Evolutionary conservation across 1,140 invertebrate species (phyloP).

Genomic region (Solenopsis fugax): DNA sequence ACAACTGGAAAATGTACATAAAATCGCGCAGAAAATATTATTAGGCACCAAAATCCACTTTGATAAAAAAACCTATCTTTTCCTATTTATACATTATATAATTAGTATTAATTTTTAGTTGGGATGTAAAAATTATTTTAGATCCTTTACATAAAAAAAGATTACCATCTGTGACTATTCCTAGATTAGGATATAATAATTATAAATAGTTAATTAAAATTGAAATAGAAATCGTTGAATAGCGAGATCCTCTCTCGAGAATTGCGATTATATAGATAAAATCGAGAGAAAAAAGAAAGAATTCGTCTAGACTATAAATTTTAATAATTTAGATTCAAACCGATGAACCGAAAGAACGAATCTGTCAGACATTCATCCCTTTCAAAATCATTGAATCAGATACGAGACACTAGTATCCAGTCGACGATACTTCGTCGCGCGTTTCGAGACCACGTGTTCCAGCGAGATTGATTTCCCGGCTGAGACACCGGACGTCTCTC

Average conservation of each 20-base stretch:
- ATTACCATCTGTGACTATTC: too few species aligned
- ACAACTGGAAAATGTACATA: too few species aligned
- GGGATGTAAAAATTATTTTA: too few species aligned
- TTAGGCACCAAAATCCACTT: too few species aligned
- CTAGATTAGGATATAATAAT: background rate
- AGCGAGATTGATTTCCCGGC: background rate
- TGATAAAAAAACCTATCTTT: too few species aligned
- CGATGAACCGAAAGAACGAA: too few species aligned
- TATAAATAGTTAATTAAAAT: background rate
- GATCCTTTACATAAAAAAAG: too few species aligned
- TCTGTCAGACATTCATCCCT: too few species aligned
- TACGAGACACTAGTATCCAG: background rate
- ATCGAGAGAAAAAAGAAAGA: background rate
- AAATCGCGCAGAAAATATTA: too few species aligned
- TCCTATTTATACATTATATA: too few species aligned
- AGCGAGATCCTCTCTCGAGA: background rate
- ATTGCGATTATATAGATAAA: background rate
- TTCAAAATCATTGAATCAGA: background rate
- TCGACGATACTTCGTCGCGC: background rate
- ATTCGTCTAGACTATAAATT: background rate
- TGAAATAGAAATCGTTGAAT: background rate
- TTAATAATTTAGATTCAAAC: too few species aligned
- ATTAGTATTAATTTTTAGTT: too few species aligned
- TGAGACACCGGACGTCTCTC: background rate
- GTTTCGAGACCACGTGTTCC: background rate